Evolutionary conservation across 2,113 vertebrate genomes (phyloP), one percentile per base, ranked within the genome.

Genomic region (Paralichthys olivaceus): DNA sequence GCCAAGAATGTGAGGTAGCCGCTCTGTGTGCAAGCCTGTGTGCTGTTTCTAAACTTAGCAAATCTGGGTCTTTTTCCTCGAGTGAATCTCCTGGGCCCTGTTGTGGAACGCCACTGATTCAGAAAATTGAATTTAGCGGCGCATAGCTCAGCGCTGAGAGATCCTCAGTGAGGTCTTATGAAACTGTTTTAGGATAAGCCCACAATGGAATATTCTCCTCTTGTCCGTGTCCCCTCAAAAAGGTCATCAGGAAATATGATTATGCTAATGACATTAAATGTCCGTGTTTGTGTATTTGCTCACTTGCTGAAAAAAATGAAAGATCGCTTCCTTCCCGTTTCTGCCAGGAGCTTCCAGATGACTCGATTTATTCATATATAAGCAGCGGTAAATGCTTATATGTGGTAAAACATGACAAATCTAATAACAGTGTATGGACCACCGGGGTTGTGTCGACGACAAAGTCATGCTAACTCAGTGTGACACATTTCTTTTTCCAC

Each of bases 221-320:
- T 83, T 69, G 71, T 81, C 73, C 82, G 72, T 54, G 65, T 75
- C 58, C 73, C 71, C 69, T n/a, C 32, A 14, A 37, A 90, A 83
- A 87, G 77, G 82, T 89, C 69, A 79, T 61, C 77, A 22, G 84
- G 72, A 89, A 91, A 91, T 85, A 53, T 69, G 77, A 90, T 93
- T 84, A 89, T 78, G 78, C n/a, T 68, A 85, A 89, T 84, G 60
- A 75, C 19, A 64, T 89, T 84, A 82, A 79, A 81, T 63, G 75
- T 54, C 53, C 23, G 7, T 7, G 49, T 53, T 53, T 53, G 20
- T 19, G 43, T 47, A 47, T 47, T 47, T 47, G 43, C 47, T 81
- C 26, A 63, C 51, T 58, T 57, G 9, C 61, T 63, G 63, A 49
- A 45, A 47, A 68, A 64, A 79, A 67, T 2, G 1, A 55, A 7